These are phyloP conservation scores for Ischnura elegans DNA, from an alignment of 2,888 invertebrate genomes.

Conservation along the genomic window DNA sequence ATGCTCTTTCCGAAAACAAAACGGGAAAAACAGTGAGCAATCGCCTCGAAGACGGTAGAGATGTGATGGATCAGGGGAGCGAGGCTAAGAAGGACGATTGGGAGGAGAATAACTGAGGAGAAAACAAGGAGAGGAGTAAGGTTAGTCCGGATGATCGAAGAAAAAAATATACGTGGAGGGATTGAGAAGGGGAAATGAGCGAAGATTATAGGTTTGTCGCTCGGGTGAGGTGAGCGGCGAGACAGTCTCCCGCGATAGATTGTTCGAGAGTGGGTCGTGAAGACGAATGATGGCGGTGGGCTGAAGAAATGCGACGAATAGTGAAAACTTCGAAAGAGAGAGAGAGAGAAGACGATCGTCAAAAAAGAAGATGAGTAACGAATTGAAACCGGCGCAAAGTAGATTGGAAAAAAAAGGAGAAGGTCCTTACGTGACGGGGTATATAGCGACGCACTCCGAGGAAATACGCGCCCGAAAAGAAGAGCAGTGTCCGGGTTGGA, in stretches of 20 bases:
- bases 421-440: neutral
- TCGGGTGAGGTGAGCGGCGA: neutral
- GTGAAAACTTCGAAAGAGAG: neutral
- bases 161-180: no score
- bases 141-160: no score
- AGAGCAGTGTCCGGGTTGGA: neutral
- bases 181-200: neutral
- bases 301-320: neutral
- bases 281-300: no score
- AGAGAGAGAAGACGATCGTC: neutral
- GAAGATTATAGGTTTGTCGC: neutral
- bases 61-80: no score
- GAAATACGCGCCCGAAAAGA: neutral
- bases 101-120: neutral
- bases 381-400: neutral
- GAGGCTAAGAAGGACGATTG: neutral
- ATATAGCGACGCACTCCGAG: no score
- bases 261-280: no score
- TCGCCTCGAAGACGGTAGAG: no score
- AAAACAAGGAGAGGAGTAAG: neutral
- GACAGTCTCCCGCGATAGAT: no score
- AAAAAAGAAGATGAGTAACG: neutral
- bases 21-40: no score
- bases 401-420: neutral
- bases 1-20: no score